Conservation (phyloP, 2,797 vertebrate species). For the Lepilemur ruficaudatus region DNA sequence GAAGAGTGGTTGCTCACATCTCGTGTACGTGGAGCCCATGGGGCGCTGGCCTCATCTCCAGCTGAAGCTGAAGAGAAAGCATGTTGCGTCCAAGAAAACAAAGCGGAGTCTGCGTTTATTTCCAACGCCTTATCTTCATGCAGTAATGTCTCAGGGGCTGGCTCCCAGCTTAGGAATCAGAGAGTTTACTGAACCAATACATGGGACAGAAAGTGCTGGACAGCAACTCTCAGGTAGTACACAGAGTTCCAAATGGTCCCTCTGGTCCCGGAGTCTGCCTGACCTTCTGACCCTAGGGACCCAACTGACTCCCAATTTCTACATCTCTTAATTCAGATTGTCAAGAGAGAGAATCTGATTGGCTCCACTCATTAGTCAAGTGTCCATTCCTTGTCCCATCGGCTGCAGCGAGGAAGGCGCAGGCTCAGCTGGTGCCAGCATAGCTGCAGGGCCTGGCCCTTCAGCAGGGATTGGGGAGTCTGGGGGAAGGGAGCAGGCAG, state of each 20-base stretch:
- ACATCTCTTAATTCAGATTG: background rate
- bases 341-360: background rate
- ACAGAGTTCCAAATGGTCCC: background rate
- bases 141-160: background rate
- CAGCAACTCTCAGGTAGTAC: background rate
- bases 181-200: background rate
- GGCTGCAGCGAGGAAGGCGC: background rate
- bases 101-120: background rate
- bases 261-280: background rate
- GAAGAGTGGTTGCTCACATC: background rate
- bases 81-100: background rate
- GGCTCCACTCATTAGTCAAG: background rate
- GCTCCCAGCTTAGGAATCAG: background rate
- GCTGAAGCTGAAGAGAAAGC: background rate
- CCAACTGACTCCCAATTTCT: background rate
- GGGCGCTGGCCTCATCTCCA: background rate
- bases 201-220: background rate
- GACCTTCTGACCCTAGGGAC: background rate
- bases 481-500: accelerated
- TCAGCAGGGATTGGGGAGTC: accelerated
- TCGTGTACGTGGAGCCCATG: background rate
- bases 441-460: background rate
- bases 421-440: background rate
- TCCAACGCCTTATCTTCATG: background rate
- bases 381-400: background rate